Conservation (phyloP, 2,113 vertebrate species). For the Clarias macrocephalus region DNA sequence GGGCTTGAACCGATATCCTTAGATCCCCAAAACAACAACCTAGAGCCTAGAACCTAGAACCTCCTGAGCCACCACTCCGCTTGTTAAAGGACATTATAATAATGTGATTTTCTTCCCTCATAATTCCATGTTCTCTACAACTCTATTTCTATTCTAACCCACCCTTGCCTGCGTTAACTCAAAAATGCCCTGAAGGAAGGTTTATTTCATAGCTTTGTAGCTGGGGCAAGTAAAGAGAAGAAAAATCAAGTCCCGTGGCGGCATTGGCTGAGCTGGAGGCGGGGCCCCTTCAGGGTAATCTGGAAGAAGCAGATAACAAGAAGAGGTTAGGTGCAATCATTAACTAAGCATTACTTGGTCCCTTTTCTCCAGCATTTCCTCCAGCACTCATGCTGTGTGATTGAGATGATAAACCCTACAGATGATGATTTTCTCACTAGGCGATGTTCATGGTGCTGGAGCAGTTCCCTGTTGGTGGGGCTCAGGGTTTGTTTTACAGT, state of each 20-base stretch:
- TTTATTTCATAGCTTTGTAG: neutral
- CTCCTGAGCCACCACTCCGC: no score
- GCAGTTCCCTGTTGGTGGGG: neutral
- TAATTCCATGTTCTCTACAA: no score
- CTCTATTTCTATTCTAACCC: no score
- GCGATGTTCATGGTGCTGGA: neutral
- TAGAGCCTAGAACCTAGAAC: no score
- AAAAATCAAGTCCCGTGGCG: neutral
- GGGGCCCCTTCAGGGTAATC: neutral
- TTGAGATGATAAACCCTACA: neutral
- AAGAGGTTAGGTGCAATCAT: neutral
- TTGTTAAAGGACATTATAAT: no score
- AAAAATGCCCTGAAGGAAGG: neutral
- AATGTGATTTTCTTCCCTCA: no score
- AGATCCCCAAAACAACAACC: no score
- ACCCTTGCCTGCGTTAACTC: neutral
- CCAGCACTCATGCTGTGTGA: neutral
- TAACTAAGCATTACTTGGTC: neutral
- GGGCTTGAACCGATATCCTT: no score
- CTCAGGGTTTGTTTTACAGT: neutral
- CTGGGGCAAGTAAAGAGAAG: neutral
- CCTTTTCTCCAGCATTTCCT: neutral
- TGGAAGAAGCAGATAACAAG: slow-evolving; percentile 1
- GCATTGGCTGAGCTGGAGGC: neutral
- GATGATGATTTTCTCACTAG: neutral